These are phyloP conservation scores for Coptotermes formosanus DNA, from an alignment of 1,140 invertebrate genomes.

Conservation along the genomic window DNA sequence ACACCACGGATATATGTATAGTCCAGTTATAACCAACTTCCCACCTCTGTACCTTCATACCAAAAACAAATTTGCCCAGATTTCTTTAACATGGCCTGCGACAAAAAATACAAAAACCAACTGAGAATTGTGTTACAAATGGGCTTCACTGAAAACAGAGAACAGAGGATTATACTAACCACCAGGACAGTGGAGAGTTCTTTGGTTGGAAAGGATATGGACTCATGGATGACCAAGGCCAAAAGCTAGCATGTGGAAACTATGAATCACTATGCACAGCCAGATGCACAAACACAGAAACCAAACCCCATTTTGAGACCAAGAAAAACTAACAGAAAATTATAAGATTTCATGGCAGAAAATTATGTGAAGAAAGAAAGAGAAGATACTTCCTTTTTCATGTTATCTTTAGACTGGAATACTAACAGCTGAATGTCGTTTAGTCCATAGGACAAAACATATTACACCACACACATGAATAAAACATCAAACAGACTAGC, in stretches of 20 bases:
- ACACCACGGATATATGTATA: neutral
- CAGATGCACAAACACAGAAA: neutral
- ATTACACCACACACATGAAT: no score
- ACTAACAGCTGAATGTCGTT: neutral
- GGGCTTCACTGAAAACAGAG: neutral
- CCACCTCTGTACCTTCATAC: neutral
- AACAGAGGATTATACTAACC: neutral
- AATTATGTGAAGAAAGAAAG: neutral
- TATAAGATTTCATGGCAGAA: neutral
- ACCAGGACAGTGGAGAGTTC: neutral
- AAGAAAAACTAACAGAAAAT: neutral
- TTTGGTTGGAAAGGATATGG: neutral
- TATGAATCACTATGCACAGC: neutral
- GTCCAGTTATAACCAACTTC: neutral
- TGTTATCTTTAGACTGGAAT: neutral
- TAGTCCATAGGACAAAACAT: no score
- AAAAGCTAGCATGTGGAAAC: neutral
- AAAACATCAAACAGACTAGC: no score
- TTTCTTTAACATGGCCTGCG: neutral
- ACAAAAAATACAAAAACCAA: neutral
- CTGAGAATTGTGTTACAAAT: neutral
- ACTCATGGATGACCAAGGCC: neutral
- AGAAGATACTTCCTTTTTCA: neutral
- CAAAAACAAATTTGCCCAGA: neutral
- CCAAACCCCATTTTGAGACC: neutral